Conservation (phyloP, 2,113 vertebrate genomes). For the Poeciliopsis retropinna region DNA sequence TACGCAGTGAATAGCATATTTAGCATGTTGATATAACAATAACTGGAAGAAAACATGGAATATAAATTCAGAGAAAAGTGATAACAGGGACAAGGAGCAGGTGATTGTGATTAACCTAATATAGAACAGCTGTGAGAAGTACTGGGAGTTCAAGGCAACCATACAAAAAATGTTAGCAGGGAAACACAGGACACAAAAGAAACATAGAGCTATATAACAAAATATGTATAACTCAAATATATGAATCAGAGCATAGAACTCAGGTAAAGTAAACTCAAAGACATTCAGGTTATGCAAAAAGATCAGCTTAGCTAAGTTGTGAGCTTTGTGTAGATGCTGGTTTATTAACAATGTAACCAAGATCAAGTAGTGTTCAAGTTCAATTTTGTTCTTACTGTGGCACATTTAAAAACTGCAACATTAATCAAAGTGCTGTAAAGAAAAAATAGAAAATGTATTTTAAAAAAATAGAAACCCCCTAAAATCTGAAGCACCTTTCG, state of each 20-base stretch:
- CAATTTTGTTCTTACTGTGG: neutral
- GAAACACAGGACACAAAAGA: neutral
- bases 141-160: neutral
- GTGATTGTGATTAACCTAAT: neutral
- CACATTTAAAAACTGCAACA: neutral
- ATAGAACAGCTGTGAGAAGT: neutral
- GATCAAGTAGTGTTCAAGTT: neutral
- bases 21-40: neutral
- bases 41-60: neutral
- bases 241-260: neutral
- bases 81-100: neutral
- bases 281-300: neutral
- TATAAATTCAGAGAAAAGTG: neutral
- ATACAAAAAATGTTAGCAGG: neutral
- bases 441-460: neutral
- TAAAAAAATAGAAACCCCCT: neutral
- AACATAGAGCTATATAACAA: neutral
- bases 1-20: neutral
- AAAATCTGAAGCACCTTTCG: neutral
- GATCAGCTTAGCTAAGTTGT: neutral
- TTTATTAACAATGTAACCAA: neutral
- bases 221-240: neutral
- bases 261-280: neutral
- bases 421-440: neutral
- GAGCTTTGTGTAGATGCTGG: neutral